Percentiles rank a stretch among this genome's conserved stretches.
phyloP scores from a whole-genome alignment of 2,888 invertebrate genomes.

The Calephelis perditalis region DNA sequence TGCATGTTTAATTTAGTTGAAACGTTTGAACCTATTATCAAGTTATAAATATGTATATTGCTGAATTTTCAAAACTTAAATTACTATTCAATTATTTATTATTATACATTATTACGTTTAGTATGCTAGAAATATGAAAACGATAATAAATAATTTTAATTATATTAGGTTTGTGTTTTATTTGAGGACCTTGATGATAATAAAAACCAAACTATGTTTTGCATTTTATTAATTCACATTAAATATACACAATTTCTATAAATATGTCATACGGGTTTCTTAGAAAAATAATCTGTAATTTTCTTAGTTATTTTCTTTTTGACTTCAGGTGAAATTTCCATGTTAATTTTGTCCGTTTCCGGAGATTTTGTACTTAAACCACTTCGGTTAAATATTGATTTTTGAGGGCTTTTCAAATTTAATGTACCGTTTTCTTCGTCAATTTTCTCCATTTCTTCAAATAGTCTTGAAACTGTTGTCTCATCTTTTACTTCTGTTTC shows the following conservation, averaged over 20 bases:
- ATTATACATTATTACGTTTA: constrained; percentile 80
- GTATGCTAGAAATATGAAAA: constrained; percentile 80
- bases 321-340: constrained; percentile 41
- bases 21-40: constrained; percentile 61
- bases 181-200: constrained; percentile 29
- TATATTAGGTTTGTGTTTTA: constrained; percentile 72
- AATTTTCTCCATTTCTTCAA: constrained; percentile 48
- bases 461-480: constrained; percentile 29
- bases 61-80: constrained; percentile 74
- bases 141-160: constrained; percentile 80
- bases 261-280: constrained; percentile 43
- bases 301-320: constrained; percentile 55
- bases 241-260: constrained; percentile 17
- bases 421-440: constrained; percentile 45
- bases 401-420: constrained; percentile 40
- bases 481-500: constrained; percentile 4
- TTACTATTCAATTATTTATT: constrained; percentile 78
- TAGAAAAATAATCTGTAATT: constrained; percentile 67
- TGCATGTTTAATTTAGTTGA: constrained; percentile 52
- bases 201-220: background rate
- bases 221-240: constrained; percentile 7
- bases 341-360: constrained; percentile 31
- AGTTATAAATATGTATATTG: constrained; percentile 71
- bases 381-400: constrained; percentile 33
- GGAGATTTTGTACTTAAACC: constrained; percentile 22